Base-by-base conservation (phyloP, 2,888 invertebrate genomes). In the Ectemnius continuus region DNA sequence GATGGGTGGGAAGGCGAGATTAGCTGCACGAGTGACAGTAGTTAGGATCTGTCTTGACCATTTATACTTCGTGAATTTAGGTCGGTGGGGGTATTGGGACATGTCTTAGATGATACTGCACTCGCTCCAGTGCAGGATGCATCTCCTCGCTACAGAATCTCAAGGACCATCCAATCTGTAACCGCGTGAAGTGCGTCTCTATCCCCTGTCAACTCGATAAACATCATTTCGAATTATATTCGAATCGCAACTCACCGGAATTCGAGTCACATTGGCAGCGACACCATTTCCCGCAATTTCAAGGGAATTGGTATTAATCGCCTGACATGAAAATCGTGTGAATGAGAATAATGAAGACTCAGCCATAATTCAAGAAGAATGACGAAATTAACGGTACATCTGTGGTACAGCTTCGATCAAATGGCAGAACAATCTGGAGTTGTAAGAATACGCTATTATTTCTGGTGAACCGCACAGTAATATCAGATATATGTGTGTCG, bases 11-110 rank as follows among this genome's bases (percentile, higher is more conserved):
- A 47, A 60, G 18, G 18, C 73, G 61, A 78, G 79, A 75, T 79
- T 83, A 73, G 63, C 67, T 76, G 73, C 72, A 78, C 80, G 76
- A 88, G 88, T 88, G 87, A 80, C 85, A 84, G 80, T 80, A 85
- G 79, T 87, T 86, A 85, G 86, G 87, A 84, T 85, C 86, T 86
- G 87, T 85, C 88, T 86, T 88, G 87, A 85, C 86, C 89, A 91
- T 91, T 90, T 91, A 91, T 91, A 91, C 86, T 86, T 85, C 84
- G 83, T 84, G 79, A 85, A 89, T 89, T 87, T 89, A 88, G 89
- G 89, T 88, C 89, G 89, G 90, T 90, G 89, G 91, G 90, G 90
- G 88, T 88, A 87, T 85, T 87, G 86, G 84, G 87, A 85, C 86
- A 85, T 66, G 82, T 71, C 78, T 83, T 80, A 78, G 83, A 82